These are phyloP conservation scores for Thinocorus orbignyianus DNA, from an alignment of 2,113 vertebrate species.

Conservation along the genomic window DNA sequence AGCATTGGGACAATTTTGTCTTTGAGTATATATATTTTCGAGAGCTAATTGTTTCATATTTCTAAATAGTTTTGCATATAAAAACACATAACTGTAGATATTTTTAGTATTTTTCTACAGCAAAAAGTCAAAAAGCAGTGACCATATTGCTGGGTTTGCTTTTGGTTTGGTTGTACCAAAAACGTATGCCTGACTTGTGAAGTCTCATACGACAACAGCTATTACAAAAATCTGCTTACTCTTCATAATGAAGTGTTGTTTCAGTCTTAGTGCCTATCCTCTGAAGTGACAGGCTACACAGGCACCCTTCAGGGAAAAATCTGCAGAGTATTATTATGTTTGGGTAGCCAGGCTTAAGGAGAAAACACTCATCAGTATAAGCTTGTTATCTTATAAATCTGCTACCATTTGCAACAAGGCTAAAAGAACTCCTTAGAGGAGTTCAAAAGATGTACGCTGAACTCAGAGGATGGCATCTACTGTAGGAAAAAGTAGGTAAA, in stretches of 20 bases:
- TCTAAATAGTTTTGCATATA: background rate
- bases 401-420: background rate
- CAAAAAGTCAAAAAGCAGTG: background rate
- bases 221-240: constrained; percentile 55
- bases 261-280: constrained; percentile 1
- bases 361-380: constrained; percentile 24
- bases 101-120: background rate
- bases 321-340: constrained; percentile 5
- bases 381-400: constrained; percentile 18
- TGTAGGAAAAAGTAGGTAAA: background rate
- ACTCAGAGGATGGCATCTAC: background rate
- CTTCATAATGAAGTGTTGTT: constrained; percentile 11
- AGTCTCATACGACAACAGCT: constrained; percentile 10
- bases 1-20: background rate
- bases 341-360: constrained; percentile 14
- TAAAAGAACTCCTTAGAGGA: constrained; percentile 10
- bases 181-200: background rate
- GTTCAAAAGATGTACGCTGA: background rate
- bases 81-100: background rate
- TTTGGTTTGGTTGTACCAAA: background rate
- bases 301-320: constrained; percentile 46
- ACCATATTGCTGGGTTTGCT: background rate
- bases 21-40: background rate
- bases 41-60: background rate
- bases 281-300: constrained; percentile 23